Conservation (phyloP, 2,113 vertebrate genomes). For the Tenebrosternarchus preto region DNA sequence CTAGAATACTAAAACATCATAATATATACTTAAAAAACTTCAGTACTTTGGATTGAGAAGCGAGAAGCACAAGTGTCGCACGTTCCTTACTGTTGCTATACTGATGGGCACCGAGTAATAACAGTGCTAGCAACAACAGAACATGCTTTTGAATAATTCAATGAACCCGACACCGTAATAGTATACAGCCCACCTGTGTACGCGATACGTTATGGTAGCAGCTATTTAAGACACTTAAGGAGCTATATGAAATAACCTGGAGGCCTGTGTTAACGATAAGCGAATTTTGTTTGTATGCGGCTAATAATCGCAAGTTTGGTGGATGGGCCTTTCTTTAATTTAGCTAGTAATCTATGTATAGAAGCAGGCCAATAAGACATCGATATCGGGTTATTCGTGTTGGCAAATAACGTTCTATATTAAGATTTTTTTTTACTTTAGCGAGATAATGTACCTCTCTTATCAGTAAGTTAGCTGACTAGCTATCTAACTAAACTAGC, state of each 20-base stretch:
- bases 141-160: conserved; percentile 52
- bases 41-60: background rate
- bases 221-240: background rate
- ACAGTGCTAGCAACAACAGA: conserved; percentile 14
- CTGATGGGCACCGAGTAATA: conserved; percentile 3
- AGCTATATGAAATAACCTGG: background rate
- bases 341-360: too few relatives aligned
- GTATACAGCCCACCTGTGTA: conserved; percentile 30
- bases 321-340: background rate
- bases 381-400: too few relatives aligned
- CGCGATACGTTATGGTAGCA: background rate
- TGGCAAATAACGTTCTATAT: too few relatives aligned
- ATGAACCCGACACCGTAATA: conserved; percentile 44
- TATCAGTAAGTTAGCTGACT: too few relatives aligned
- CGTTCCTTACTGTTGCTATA: background rate
- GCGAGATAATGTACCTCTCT: too few relatives aligned
- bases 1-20: background rate
- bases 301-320: background rate
- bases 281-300: background rate
- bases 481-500: too few relatives aligned
- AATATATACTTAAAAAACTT: background rate
- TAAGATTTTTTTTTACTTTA: too few relatives aligned
- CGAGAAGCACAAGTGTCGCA: background rate
- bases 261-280: background rate
- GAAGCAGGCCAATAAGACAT: too few relatives aligned